A percentile compares a stretch with the other conserved stretches of the same genome.
phyloP scores from a whole-genome alignment of 2,888 invertebrate species.

The Halocaridina rubra region DNA sequence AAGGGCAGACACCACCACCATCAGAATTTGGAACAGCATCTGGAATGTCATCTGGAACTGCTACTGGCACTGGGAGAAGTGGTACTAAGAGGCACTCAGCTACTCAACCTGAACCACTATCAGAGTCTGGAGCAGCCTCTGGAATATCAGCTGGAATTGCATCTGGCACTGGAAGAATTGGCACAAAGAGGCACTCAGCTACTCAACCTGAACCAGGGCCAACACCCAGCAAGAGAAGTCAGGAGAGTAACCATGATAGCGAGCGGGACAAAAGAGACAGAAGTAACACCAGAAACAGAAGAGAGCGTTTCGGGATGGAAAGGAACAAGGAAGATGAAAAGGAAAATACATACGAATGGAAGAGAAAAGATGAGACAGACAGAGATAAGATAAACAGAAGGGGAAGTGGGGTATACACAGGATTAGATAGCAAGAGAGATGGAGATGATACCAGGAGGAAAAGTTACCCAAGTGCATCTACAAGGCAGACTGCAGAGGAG shows the following conservation, averaged over 20 bases:
- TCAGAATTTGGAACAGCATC: background rate
- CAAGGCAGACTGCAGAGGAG: background rate
- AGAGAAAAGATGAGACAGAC: background rate
- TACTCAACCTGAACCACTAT: conserved; percentile 33
- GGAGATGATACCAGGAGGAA: conserved; percentile 5
- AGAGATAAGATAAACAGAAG: background rate
- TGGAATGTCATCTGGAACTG: no score
- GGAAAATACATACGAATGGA: background rate
- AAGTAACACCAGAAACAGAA: conserved; percentile 3
- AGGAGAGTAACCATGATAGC: conserved; percentile 12
- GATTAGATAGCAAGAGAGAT: background rate
- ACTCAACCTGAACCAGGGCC: conserved; percentile 37
- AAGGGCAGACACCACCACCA: conserved; percentile 13
- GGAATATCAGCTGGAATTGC: background rate
- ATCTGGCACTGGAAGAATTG: conserved; percentile 7
- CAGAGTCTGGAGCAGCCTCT: no score
- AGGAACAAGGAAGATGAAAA: background rate
- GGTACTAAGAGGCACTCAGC: conserved; percentile 39
- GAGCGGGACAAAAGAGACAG: background rate
- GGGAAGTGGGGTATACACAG: background rate
- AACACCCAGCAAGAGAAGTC: conserved; percentile 39
- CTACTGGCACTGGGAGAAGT: conserved; percentile 1
- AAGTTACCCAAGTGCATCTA: background rate
- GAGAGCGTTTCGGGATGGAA: background rate
- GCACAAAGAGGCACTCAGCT: conserved; percentile 38